These are phyloP conservation scores for Melieria picta DNA, from an alignment of 2,888 invertebrate species.

Conservation along the genomic window DNA sequence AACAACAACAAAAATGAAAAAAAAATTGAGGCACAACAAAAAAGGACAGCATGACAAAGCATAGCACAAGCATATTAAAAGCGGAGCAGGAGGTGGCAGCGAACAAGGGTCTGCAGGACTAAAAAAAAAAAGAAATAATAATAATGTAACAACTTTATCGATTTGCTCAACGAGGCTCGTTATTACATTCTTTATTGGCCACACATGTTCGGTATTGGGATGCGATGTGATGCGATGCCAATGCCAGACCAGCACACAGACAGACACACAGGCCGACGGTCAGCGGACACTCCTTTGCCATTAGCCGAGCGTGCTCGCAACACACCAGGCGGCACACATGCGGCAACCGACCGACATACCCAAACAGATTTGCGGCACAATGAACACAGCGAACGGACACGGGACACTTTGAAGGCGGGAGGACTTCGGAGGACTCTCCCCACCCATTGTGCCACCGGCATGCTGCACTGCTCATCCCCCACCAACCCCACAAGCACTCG, in stretches of 20 bases:
- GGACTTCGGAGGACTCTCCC: no score
- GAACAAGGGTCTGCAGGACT: not conserved
- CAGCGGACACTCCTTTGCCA: not conserved
- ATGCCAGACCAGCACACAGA: constrained; percentile 10
- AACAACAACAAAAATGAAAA: constrained; percentile 8
- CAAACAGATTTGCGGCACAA: not conserved
- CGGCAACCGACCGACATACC: no score
- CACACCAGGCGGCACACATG: not conserved
- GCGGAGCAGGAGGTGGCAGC: no score
- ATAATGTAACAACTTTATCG: constrained; percentile 46
- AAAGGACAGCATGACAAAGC: not conserved
- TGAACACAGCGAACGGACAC: not conserved
- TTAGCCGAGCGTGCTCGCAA: not conserved
- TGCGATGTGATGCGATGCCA: not conserved
- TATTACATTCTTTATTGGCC: constrained; percentile 50
- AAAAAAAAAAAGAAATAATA: constrained; percentile 26
- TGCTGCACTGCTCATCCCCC: no score
- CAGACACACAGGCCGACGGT: constrained; percentile 1
- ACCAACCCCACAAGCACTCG: no score
- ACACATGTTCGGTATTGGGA: constrained; percentile 20
- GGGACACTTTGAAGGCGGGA: not conserved
- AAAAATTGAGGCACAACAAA: not conserved
- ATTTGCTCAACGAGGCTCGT: constrained; percentile 54
- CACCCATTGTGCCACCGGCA: no score
- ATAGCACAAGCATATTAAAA: no score